Evolutionary conservation across 2,888 invertebrate genomes (phyloP), one percentile per base, ranked within the genome.

Genomic region (Tetranychus piercei): DNA sequence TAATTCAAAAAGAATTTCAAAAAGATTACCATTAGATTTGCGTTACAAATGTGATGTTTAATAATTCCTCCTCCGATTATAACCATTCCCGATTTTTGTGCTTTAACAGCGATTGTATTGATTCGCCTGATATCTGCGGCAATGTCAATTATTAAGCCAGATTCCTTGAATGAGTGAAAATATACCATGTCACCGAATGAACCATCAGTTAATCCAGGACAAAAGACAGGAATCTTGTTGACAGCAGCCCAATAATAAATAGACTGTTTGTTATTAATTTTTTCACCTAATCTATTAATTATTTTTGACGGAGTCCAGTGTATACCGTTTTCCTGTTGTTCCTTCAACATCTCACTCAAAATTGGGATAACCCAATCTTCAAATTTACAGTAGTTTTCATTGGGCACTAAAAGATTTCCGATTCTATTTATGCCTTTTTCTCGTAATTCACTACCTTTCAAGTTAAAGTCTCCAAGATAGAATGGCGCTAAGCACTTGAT

Each of bases 21-120:
- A 15, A 55, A 73, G 78, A 80, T 82, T 83, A 89, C 89, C 99
- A 99, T 99, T 75, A 99, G 86, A 86, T 99, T 99, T 1, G 99
- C 96, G 86, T 99, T 99, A 83, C 94, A 95, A 79, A 97, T 95
- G 81, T 99, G 99, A 84, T 99, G 99, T 83, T 99, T 99, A n/a
- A 97, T 86, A 0, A 99, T 85, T 9, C 96, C 96, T 1, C 96
- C 96, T 5, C 97, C 97, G 76, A 97, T 83, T 77, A 99, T 94
- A 66, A 99, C 89, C 87, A 97, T 91, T 15, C 99, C 99, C n/a
- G 92, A 90, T 81, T 93, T 90, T 43, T 88, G 85, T 0, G 97
- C 92, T 82, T 91, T 92, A 11, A 96, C 90, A 20, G 97, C 91
- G 87, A 97, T 92, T 23, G 90, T 88, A 83, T 99, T 99, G 44